Conservation (phyloP, 1,140 invertebrate species). For the Pseudomyrmex cubaensis region DNA sequence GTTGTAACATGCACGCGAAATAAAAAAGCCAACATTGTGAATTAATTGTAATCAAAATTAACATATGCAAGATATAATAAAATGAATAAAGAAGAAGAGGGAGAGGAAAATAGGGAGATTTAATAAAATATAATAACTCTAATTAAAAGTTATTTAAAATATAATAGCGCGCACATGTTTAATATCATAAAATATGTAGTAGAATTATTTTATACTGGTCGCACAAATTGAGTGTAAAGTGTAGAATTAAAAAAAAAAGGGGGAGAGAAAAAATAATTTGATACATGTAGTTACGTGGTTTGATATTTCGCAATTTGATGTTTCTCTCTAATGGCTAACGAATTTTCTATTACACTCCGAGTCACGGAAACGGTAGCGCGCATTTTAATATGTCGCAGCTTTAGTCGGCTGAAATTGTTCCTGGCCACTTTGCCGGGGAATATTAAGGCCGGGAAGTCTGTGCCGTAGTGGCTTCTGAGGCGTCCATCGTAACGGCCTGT, state of each 20-base stretch:
- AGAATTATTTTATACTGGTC: not conserved
- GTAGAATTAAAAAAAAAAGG: not conserved
- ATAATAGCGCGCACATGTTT: too few species aligned
- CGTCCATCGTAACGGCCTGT: slow-evolving; percentile 70
- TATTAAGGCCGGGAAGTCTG: slow-evolving; percentile 68
- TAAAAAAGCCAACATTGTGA: slow-evolving; percentile 1
- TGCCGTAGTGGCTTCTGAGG: slow-evolving; percentile 63
- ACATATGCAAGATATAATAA: slow-evolving; percentile 13
- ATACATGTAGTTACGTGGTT: not conserved
- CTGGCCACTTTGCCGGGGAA: slow-evolving; percentile 67
- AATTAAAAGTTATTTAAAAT: not conserved
- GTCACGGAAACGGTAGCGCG: not conserved
- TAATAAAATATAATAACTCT: slow-evolving; percentile 28
- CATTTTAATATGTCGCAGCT: slow-evolving; percentile 62
- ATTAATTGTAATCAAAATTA: slow-evolving; percentile 23
- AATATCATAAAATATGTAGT: too few species aligned
- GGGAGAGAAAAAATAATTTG: not conserved
- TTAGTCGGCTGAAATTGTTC: slow-evolving; percentile 66
- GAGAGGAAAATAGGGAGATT: too few species aligned
- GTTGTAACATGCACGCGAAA: slow-evolving; percentile 8
- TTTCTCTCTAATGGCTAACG: slow-evolving; percentile 21
- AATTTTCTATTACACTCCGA: slow-evolving; percentile 34
- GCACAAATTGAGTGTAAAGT: too few species aligned
- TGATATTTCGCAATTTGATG: not conserved
- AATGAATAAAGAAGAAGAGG: slow-evolving; percentile 18